phyloP scores from a whole-genome alignment of 2,888 invertebrate species.

The Dicyrtomina minuta region DNA sequence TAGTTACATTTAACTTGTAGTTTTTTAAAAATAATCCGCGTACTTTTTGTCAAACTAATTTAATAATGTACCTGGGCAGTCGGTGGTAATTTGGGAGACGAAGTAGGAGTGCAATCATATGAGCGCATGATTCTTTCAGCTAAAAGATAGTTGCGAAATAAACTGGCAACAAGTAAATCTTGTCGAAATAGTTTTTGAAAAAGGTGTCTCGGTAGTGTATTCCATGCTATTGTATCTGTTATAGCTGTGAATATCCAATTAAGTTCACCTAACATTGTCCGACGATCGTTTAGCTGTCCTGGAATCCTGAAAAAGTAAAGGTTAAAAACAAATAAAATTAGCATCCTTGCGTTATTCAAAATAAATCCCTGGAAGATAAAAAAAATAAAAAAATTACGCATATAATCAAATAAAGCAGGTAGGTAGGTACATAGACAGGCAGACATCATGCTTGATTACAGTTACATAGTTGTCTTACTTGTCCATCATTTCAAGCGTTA shows the following conservation, averaged over 20 bases:
- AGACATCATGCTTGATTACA: constrained; percentile 23
- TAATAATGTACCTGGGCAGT: constrained; percentile 70
- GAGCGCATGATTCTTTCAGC: constrained; percentile 94
- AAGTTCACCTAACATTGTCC: constrained; percentile 96
- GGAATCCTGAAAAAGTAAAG: constrained; percentile 72
- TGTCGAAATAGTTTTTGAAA: constrained; percentile 79
- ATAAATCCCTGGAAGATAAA: not conserved
- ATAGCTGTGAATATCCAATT: constrained; percentile 99
- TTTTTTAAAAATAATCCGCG: no score
- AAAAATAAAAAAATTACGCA: not conserved
- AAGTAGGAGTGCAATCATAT: constrained; percentile 96
- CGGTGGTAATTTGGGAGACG: constrained; percentile 84
- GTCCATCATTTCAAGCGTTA: constrained; percentile 83
- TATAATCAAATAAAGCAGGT: constrained; percentile 8
- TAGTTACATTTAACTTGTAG: not conserved
- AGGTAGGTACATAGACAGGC: not conserved
- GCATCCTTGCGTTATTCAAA: no score
- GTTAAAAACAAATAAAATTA: constrained; percentile 7
- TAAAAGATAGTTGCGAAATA: constrained; percentile 94
- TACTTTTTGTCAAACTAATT: not conserved
- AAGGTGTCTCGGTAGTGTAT: constrained; percentile 70
- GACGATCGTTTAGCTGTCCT: constrained; percentile 87
- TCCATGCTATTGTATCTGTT: constrained; percentile 99
- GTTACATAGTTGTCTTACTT: constrained; percentile 65
- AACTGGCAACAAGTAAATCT: constrained; percentile 94